A percentile compares a stretch with the other conserved stretches of the same genome.
Evolutionary conservation across 2,888 invertebrate genomes (phyloP).

Genomic region (Caenorhabditis uteleia): DNA sequence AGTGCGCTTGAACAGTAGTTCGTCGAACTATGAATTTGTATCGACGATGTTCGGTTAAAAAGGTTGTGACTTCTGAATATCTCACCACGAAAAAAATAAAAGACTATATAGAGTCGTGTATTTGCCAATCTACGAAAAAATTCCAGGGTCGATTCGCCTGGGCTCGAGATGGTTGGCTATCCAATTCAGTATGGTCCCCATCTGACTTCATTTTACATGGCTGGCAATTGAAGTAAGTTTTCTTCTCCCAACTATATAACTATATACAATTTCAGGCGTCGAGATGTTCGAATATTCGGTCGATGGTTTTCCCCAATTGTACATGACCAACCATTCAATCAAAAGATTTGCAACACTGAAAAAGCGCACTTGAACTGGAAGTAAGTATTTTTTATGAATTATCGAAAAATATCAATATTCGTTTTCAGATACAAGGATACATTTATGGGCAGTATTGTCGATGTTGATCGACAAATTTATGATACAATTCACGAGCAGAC

Average conservation of each 20-base stretch:
- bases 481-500: slow-evolving; percentile 7
- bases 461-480: slow-evolving; percentile 14
- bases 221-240: slow-evolving; percentile 47
- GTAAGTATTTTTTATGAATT: no score
- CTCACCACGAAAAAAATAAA: no score
- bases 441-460: slow-evolving; percentile 19
- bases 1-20: no score
- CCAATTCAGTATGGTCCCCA: slow-evolving; percentile 41
- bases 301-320: slow-evolving; percentile 50
- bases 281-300: slow-evolving; percentile 34
- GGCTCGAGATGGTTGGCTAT: slow-evolving; percentile 55
- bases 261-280: slow-evolving; percentile 32
- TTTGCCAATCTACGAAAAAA: no score
- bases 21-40: no score
- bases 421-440: slow-evolving; percentile 46
- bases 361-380: slow-evolving; percentile 36
- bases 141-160: slow-evolving; percentile 38
- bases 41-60: no score
- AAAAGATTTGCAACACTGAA: slow-evolving; percentile 15
- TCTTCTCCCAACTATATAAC: not conserved
- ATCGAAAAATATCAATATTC: no score
- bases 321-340: slow-evolving; percentile 18
- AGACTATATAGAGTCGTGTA: no score
- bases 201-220: slow-evolving; percentile 54
- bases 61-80: no score